Conservation (phyloP, 2,888 invertebrate genomes). For the Lamellibrachia satsuma region DNA sequence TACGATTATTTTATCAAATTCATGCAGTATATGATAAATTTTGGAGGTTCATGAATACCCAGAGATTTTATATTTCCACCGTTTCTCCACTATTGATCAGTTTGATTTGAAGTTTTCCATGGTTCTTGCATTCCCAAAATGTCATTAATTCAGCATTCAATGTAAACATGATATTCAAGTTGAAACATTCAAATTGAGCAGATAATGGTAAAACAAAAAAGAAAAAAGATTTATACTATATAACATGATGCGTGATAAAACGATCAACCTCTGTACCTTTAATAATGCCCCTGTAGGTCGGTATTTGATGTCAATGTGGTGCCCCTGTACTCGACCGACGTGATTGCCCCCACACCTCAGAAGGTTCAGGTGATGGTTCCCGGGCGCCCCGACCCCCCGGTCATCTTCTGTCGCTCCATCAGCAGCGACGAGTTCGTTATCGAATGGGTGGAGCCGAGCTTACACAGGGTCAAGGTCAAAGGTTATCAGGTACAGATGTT, state of each 20-base stretch:
- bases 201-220: too few species aligned
- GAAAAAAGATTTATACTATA: too few species aligned
- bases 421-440: conserved; percentile 61
- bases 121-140: too few species aligned
- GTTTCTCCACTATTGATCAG: too few species aligned
- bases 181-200: too few species aligned
- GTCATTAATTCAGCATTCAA: too few species aligned
- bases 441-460: conserved; percentile 64
- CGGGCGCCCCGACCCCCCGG: conserved; percentile 63
- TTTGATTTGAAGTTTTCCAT: too few species aligned
- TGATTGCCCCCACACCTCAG: conserved; percentile 52
- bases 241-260: too few species aligned
- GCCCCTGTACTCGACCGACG: conserved; percentile 55
- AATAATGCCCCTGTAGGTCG: conserved; percentile 45
- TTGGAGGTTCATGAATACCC: too few species aligned
- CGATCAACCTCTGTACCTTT: neutral
- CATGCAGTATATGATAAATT: too few species aligned
- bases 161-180: too few species aligned
- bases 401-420: conserved; percentile 58
- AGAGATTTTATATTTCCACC: too few species aligned
- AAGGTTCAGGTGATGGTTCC: conserved; percentile 61
- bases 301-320: conserved; percentile 61
- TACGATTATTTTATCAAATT: neutral
- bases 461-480: conserved; percentile 58
- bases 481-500: conserved; percentile 57